These are phyloP conservation scores for Cryptotermes secundus DNA, from an alignment of 1,140 invertebrate species.

Conservation along the genomic window DNA sequence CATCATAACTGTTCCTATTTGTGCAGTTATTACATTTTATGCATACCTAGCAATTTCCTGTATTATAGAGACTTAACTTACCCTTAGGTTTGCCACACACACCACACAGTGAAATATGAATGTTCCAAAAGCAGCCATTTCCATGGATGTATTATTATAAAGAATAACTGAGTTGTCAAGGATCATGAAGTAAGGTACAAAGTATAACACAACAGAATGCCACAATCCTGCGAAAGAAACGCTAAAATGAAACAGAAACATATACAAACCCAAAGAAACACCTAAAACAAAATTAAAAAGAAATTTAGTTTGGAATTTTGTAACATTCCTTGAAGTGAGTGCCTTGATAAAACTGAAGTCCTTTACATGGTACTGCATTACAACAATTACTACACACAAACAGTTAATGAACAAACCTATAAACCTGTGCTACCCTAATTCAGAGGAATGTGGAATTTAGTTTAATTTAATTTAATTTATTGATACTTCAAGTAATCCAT, in stretches of 20 bases:
- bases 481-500: no score
- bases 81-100: slow-evolving; percentile 55
- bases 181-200: slow-evolving; percentile 50
- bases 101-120: slow-evolving; percentile 52
- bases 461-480: no score
- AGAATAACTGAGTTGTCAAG: slow-evolving; percentile 47
- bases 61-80: slow-evolving; percentile 37
- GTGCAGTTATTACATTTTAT: not conserved
- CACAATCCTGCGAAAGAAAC: slow-evolving; percentile 54
- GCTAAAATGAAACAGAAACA: not conserved
- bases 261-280: not conserved
- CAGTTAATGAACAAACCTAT: no score
- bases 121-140: slow-evolving; percentile 51
- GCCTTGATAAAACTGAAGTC: no score
- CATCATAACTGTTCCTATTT: not conserved
- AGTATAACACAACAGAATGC: slow-evolving; percentile 58
- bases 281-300: no score
- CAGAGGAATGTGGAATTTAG: no score
- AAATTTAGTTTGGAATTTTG: no score
- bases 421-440: no score
- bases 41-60: not conserved
- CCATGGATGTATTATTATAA: slow-evolving; percentile 47
- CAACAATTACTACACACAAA: no score
- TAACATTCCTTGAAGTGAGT: no score
- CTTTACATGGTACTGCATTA: no score